These are phyloP conservation scores for Panagrolaimus sp. DNA, from an alignment of 1,140 invertebrate species.

Conservation along the genomic window DNA sequence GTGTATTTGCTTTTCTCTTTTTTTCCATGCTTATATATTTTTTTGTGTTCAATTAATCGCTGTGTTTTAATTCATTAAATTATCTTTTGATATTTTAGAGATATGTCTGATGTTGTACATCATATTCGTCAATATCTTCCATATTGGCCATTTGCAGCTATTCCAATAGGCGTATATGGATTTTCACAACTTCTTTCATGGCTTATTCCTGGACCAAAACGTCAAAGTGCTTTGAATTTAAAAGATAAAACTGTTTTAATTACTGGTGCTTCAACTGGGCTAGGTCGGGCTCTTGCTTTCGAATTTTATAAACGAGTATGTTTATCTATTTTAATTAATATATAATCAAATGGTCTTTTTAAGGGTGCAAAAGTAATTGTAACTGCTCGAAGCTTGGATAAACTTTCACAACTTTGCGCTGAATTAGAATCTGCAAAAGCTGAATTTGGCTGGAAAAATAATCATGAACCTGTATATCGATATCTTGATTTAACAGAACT, in stretches of 20 bases:
- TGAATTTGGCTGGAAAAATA: background rate
- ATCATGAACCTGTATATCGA: conserved; percentile 7
- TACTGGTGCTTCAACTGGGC: background rate
- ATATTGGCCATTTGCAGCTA: conserved; percentile 6
- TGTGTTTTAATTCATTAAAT: no score
- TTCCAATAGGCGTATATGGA: background rate
- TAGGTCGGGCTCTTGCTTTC: background rate
- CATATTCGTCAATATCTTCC: background rate
- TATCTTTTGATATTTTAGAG: no score
- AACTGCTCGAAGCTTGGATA: conserved; percentile 34
- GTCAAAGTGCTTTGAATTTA: background rate
- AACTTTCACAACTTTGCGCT: conserved; percentile 34
- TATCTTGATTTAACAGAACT: conserved; percentile 15
- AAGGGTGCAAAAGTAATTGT: conserved; percentile 38
- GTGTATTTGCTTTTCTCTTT: no score
- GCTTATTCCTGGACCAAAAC: background rate
- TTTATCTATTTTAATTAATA: background rate
- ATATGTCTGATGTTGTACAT: no score
- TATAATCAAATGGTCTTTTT: background rate
- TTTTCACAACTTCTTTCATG: background rate
- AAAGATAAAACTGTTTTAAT: conserved; percentile 12
- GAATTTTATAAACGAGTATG: conserved; percentile 16
- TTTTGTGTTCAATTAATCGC: no score
- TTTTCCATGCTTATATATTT: no score
- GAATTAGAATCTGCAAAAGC: conserved; percentile 23